Conservation (phyloP, 1,140 invertebrate species). For the Reticulitermes speratus region DNA sequence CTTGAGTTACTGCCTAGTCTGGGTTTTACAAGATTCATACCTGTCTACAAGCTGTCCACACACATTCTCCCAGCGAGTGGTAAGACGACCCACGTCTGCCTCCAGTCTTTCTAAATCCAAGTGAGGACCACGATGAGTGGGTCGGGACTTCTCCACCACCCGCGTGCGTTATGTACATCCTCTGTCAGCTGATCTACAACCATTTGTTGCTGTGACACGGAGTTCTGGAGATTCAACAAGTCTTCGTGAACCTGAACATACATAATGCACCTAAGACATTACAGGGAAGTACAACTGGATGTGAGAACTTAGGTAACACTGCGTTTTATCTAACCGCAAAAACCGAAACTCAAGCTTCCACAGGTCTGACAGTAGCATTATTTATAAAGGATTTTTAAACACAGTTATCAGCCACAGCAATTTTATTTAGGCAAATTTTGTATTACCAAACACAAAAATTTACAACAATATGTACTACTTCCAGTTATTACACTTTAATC, state of each 20-base stretch:
- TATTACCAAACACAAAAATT: too few relatives aligned
- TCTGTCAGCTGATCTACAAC: constrained; percentile 88
- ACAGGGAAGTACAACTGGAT: background rate
- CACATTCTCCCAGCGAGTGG: constrained; percentile 86
- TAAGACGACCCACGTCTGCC: constrained; percentile 85
- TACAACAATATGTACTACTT: too few relatives aligned
- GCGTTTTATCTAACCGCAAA: too few relatives aligned
- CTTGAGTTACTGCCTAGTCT: too few relatives aligned
- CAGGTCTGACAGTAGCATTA: too few relatives aligned
- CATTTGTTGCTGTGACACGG: constrained; percentile 79
- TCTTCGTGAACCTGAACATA: constrained; percentile 62
- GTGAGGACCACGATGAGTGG: constrained; percentile 61
- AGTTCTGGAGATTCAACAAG: constrained; percentile 74
- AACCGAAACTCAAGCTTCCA: too few relatives aligned
- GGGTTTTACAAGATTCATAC: constrained; percentile 47
- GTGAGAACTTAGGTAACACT: too few relatives aligned
- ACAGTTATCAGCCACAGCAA: too few relatives aligned
- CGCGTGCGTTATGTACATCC: constrained; percentile 81
- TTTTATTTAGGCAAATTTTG: too few relatives aligned
- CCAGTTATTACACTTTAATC: too few relatives aligned
- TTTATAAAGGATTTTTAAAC: too few relatives aligned
- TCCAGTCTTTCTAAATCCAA: constrained; percentile 91
- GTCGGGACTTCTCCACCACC: constrained; percentile 80
- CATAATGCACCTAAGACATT: background rate
- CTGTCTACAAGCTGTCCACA: constrained; percentile 88